A percentile compares a stretch with the other conserved stretches of the same genome.
Conservation (phyloP, 1,140 invertebrate genomes). For the Anastrepha ludens region DNA sequence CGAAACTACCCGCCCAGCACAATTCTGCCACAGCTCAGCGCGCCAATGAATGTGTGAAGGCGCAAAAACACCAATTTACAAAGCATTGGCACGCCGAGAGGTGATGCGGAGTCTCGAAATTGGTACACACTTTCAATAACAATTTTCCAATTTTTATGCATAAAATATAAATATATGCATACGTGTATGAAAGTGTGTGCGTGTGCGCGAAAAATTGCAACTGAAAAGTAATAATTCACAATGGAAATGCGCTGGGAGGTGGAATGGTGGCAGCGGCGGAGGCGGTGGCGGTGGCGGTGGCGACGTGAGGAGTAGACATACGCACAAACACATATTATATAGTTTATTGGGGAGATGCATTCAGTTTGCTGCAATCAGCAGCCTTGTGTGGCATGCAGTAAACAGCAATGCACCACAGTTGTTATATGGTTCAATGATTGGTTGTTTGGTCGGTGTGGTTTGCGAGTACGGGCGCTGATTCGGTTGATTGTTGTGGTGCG, state of each 20-base stretch:
- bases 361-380: background rate
- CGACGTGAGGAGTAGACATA: background rate
- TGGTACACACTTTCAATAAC: constrained; percentile 38
- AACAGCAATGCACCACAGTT: background rate
- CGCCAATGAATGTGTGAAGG: constrained; percentile 42
- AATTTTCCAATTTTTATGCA: constrained; percentile 52
- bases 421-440: constrained; percentile 51
- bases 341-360: background rate
- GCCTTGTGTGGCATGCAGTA: constrained; percentile 42
- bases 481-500: constrained; percentile 36
- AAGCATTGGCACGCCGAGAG: background rate
- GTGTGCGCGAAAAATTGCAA: constrained; percentile 23
- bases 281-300: background rate
- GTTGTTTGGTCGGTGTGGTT: constrained; percentile 37
- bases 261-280: background rate
- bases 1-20: constrained; percentile 7
- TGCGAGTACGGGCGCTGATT: background rate
- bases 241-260: background rate
- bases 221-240: constrained; percentile 51
- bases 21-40: background rate
- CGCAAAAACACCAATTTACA: constrained; percentile 45
- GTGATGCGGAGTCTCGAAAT: background rate
- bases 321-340: background rate
- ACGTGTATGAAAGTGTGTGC: background rate
- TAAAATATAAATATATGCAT: constrained; percentile 33